phyloP scores from a whole-genome alignment of 2,113 vertebrate species.

The Martes martes region DNA sequence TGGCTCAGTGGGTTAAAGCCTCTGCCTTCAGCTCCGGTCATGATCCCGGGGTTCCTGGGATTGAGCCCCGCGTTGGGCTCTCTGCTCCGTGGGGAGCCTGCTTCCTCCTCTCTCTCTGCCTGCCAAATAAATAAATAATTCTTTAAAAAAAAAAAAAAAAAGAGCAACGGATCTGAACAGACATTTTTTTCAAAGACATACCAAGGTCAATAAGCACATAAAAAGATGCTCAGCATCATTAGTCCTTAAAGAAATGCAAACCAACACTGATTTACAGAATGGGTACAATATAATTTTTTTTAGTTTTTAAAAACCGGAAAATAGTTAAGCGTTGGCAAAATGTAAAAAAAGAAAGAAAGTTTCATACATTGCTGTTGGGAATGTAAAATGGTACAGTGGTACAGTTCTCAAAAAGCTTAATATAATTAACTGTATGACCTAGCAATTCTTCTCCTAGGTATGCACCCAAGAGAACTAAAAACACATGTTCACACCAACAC shows the following conservation, averaged over 20 bases:
- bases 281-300: background rate
- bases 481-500: background rate
- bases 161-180: background rate
- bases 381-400: background rate
- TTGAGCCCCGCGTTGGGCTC: no score
- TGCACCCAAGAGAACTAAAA: background rate
- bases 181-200: background rate
- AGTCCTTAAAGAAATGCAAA: background rate
- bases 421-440: background rate
- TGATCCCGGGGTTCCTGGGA: no score
- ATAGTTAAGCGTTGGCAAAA: background rate
- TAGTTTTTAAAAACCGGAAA: background rate
- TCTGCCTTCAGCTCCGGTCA: no score
- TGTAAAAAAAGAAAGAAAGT: background rate
- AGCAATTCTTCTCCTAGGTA: slow-evolving; percentile 3
- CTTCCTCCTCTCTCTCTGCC: no score
- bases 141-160: background rate
- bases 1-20: no score
- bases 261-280: background rate
- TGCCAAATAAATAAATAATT: no score
- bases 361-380: background rate
- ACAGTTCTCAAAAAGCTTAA: background rate
- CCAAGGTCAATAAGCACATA: slow-evolving; percentile 19
- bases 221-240: background rate
- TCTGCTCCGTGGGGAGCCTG: no score